phyloP scores from a whole-genome alignment of 2,113 vertebrate species.

The Perca flavescens region DNA sequence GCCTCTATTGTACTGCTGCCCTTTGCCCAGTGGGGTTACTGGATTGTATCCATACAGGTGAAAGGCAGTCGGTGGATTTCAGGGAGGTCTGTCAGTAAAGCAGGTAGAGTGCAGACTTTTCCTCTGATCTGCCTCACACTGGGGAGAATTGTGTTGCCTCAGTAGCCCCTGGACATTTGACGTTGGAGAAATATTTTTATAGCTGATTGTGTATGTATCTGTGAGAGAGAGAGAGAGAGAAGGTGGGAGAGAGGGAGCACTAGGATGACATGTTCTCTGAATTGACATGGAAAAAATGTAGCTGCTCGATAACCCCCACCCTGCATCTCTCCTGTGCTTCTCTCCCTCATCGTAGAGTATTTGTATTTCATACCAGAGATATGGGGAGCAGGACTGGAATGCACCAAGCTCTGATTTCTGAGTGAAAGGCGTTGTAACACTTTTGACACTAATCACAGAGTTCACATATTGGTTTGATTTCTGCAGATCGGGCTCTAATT shows the following conservation, averaged over 20 bases:
- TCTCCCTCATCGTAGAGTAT: conserved; percentile 68
- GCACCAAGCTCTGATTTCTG: conserved; percentile 72
- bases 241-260: conserved; percentile 46
- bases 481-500: conserved; percentile 78
- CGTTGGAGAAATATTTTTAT: conserved; percentile 79
- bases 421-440: conserved; percentile 80
- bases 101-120: conserved; percentile 63
- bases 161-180: conserved; percentile 69
- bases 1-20: conserved; percentile 59
- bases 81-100: conserved; percentile 77
- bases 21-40: conserved; percentile 45
- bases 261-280: conserved; percentile 63
- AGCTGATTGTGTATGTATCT: conserved; percentile 76
- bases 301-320: conserved; percentile 72
- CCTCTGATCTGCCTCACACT: conserved; percentile 63
- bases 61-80: conserved; percentile 61
- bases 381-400: conserved; percentile 70
- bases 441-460: conserved; percentile 83
- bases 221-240: conserved; percentile 34
- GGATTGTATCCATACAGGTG: conserved; percentile 70
- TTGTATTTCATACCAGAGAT: conserved; percentile 80
- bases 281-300: conserved; percentile 71
- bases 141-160: conserved; percentile 54
- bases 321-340: conserved; percentile 59
- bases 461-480: conserved; percentile 84